Evolutionary conservation across 2,797 vertebrate species (phyloP), one percentile per base, ranked within the genome.

Genomic region (Chelidonichthys spinosus): DNA sequence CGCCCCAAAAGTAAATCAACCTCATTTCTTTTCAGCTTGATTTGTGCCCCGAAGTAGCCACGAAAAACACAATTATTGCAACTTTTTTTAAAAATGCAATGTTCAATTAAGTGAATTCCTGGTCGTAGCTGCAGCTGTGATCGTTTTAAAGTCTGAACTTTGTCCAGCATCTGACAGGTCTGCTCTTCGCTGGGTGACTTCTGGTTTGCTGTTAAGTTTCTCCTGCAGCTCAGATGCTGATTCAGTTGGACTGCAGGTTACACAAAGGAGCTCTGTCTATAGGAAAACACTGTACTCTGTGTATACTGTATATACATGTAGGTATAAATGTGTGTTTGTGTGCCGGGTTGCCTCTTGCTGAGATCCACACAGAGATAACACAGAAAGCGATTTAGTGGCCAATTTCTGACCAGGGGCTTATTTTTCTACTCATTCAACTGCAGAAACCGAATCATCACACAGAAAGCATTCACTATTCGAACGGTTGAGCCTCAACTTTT

Each of bases 211-310:
- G 49, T 74, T 69, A 7, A n/a, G 36, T 62, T 64, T 72, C 66
- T 42, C 35, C 18, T 5, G 32, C 67, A 18, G 58, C 46, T 82
- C 66, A 43, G 58, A 76, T 43, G 66, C 39, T 71, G 74, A 74
- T 82, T 72, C 46, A 11, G 54, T 86, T 76, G 69, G 85, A 81
- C 68, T 69, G 55, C 62, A 71, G 61, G 55, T 76, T 35, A 61
- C 75, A 89, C 85, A 92, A 87, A 90, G 82, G 44, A 40, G 71
- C 75, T 81, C 72, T 90, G 85, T 86, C 69, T 75, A 2, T 43
- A 58, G 40, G 46, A 25, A 58, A 68, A 77, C 81, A 74, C 80
- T 78, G 68, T 37, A 33, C 72, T 50, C 72, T 78, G 80, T 82
- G 64, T 82, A 5, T 59, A 83, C 70, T 89, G 74, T 82, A 81